phyloP scores from a whole-genome alignment of 2,113 vertebrate species.

The Oxyura jamaicensis region DNA sequence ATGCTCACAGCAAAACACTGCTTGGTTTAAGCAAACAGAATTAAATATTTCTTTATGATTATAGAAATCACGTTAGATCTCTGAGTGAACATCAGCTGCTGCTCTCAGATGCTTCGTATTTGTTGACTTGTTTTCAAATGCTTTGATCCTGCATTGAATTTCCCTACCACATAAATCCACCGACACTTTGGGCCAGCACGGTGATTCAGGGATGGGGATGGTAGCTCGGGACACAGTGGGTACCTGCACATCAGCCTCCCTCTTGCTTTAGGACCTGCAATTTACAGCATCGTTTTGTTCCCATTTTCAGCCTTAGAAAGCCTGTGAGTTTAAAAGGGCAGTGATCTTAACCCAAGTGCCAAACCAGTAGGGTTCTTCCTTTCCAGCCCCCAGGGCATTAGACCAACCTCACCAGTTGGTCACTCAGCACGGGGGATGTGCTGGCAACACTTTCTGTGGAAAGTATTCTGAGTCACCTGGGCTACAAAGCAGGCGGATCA shows the following conservation, averaged over 20 bases:
- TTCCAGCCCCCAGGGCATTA: neutral
- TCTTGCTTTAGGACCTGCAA: neutral
- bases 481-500: neutral
- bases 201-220: neutral
- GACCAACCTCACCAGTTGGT: neutral
- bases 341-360: neutral
- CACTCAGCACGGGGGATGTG: rapidly evolving
- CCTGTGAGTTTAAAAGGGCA: rapidly evolving
- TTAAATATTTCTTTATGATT: constrained; percentile 35
- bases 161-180: neutral
- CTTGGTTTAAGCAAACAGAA: constrained; percentile 40
- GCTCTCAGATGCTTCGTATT: neutral
- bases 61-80: neutral
- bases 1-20: constrained; percentile 31
- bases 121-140: neutral
- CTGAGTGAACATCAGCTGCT: constrained; percentile 14
- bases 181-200: neutral
- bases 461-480: rapidly evolving
- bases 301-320: neutral
- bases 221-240: neutral
- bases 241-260: neutral
- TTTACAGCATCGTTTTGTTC: neutral
- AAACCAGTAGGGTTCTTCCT: neutral
- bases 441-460: neutral
- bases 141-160: neutral